Evolutionary conservation across 92 coral and sea anemone genomes (phyloP).

Genomic region (Porites rus): DNA sequence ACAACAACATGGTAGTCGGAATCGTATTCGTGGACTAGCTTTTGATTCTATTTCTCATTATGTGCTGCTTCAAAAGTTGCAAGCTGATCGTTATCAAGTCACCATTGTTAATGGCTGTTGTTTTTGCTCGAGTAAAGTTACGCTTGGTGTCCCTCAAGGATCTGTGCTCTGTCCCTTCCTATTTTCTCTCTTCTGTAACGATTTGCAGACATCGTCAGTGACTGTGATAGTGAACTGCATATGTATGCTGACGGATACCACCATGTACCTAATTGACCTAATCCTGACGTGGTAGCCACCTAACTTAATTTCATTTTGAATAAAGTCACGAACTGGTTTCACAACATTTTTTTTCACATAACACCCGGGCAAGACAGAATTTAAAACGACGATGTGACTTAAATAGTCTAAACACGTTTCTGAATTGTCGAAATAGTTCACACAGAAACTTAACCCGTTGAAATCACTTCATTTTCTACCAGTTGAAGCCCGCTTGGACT

Average conservation of each 20-base stretch:
- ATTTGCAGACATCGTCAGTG: background rate
- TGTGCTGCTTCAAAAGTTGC: conserved; percentile 13
- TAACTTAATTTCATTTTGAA: conserved; percentile 13
- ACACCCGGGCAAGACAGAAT: conserved; percentile 44
- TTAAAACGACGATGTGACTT: conserved; percentile 13
- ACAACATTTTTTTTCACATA: background rate
- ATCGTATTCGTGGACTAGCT: conserved; percentile 23
- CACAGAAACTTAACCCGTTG: no score
- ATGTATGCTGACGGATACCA: conserved; percentile 47
- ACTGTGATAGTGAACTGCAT: conserved; percentile 15
- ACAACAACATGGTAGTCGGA: conserved; percentile 16
- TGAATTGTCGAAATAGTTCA: no score
- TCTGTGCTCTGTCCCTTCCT: conserved; percentile 34
- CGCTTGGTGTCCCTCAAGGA: no score
- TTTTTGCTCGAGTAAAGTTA: background rate
- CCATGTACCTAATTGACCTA: conserved; percentile 4
- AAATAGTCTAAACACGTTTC: no score
- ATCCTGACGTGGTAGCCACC: conserved; percentile 18
- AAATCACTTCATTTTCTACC: no score
- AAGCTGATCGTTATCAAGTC: conserved; percentile 2
- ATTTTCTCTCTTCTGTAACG: conserved; percentile 41
- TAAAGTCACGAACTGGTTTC: conserved; percentile 29
- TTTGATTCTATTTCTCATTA: conserved; percentile 34
- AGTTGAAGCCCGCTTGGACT: no score
- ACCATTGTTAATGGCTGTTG: conserved; percentile 10